These are phyloP conservation scores for Hedya salicella DNA, from an alignment of 2,888 invertebrate species.

Conservation along the genomic window DNA sequence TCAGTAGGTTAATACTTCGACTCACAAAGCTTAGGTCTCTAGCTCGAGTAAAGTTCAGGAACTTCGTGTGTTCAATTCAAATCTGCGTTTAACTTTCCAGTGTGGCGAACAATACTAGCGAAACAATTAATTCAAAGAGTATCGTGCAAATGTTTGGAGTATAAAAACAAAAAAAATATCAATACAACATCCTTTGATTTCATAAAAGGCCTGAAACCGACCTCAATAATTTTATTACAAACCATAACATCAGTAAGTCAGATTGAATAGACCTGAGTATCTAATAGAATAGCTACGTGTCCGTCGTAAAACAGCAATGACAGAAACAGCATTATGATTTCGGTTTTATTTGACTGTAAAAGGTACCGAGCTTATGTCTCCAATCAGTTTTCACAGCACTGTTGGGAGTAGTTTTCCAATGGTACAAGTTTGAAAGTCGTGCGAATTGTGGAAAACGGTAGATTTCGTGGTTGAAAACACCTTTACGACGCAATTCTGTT, in stretches of 20 bases:
- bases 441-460: neutral
- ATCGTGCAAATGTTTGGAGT: too few relatives aligned
- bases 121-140: neutral
- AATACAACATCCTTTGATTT: neutral
- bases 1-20: constrained; percentile 14
- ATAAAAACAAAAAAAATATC: neutral
- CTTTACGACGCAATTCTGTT: neutral
- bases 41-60: constrained; percentile 1
- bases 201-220: neutral
- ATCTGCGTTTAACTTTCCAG: constrained; percentile 12
- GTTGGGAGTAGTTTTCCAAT: constrained; percentile 14
- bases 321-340: constrained; percentile 41
- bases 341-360: constrained; percentile 40
- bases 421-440: constrained; percentile 2
- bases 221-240: constrained; percentile 30
- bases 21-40: constrained; percentile 11
- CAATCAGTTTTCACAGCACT: constrained; percentile 27
- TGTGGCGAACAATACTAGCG: neutral
- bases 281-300: constrained; percentile 37
- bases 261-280: constrained; percentile 18
- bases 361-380: constrained; percentile 29
- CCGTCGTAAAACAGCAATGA: constrained; percentile 35
- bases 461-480: neutral
- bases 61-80: constrained; percentile 24
- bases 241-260: constrained; percentile 32